Percentiles rank a stretch among this genome's conserved stretches.
Conservation (phyloP, 2,888 invertebrate species). For the Nephrotoma flavescens region DNA sequence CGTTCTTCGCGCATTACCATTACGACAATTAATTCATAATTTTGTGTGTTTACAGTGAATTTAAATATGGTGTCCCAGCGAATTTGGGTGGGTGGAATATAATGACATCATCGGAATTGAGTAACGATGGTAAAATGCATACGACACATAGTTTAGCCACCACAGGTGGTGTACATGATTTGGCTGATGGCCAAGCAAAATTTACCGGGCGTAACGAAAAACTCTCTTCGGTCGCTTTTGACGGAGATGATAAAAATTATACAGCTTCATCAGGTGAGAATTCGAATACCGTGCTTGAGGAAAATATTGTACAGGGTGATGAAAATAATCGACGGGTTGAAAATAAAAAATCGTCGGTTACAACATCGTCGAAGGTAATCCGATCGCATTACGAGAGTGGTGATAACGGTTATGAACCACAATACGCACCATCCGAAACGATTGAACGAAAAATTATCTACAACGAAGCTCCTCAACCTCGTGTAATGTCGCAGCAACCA, state of each 20-base stretch:
- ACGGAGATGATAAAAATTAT: conserved; percentile 39
- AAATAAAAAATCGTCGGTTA: conserved; percentile 26
- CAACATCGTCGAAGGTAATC: conserved; percentile 24
- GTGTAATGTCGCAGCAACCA: neutral
- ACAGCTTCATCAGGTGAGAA: conserved; percentile 34
- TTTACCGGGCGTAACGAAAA: conserved; percentile 50
- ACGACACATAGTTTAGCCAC: conserved; percentile 44
- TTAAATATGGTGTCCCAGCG: conserved; percentile 19
- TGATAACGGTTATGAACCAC: conserved; percentile 10
- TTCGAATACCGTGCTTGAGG: conserved; percentile 34
- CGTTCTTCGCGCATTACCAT: neutral
- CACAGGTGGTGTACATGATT: conserved; percentile 46
- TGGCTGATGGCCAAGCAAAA: conserved; percentile 47
- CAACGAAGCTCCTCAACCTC: conserved; percentile 2
- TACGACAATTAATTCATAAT: neutral
- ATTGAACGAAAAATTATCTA: conserved; percentile 6
- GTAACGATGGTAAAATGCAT: conserved; percentile 48
- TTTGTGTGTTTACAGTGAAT: conserved; percentile 1
- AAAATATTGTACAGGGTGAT: conserved; percentile 37
- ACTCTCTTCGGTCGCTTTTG: conserved; percentile 36
- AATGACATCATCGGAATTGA: conserved; percentile 43
- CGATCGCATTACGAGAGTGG: conserved; percentile 23
- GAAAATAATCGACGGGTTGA: conserved; percentile 33
- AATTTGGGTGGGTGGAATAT: conserved; percentile 50
- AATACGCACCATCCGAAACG: neutral